Evolutionary conservation across 2,797 vertebrate genomes (phyloP).

Genomic region (Coregonus suidteri): DNA sequence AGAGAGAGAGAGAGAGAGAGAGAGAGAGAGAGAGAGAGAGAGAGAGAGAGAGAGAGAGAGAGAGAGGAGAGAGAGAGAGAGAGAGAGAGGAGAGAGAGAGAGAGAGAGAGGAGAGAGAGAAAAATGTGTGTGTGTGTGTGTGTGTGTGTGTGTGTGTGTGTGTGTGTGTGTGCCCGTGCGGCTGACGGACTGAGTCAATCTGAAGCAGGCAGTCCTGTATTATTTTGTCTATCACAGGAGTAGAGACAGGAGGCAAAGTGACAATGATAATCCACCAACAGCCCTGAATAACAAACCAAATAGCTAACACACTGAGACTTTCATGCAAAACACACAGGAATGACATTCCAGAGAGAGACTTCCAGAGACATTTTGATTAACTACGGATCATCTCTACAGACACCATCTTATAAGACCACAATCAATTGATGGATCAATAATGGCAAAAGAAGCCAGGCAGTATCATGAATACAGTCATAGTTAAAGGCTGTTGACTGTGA

Average conservation of each 20-base stretch:
- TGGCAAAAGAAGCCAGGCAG: background rate
- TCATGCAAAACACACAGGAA: background rate
- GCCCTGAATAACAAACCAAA: background rate
- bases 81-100: background rate
- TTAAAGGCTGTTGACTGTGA: background rate
- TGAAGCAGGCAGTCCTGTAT: constrained; percentile 1
- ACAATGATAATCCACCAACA: background rate
- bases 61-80: background rate
- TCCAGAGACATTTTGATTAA: background rate
- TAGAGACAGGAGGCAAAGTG: constrained; percentile 12
- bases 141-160: no score
- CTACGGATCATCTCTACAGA: background rate
- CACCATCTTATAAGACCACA: background rate
- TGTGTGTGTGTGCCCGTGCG: background rate
- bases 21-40: no score
- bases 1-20: background rate
- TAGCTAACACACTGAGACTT: background rate
- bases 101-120: no score
- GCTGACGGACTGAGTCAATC: constrained; percentile 16
- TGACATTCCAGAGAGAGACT: background rate
- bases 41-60: constrained; percentile 8
- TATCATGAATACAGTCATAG: background rate
- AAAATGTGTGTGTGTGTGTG: no score
- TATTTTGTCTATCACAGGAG: constrained; percentile 11
- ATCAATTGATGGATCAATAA: background rate